These are phyloP conservation scores for Sylvilagus floridanus DNA, from an alignment of 2,797 vertebrate genomes.

Conservation along the genomic window DNA sequence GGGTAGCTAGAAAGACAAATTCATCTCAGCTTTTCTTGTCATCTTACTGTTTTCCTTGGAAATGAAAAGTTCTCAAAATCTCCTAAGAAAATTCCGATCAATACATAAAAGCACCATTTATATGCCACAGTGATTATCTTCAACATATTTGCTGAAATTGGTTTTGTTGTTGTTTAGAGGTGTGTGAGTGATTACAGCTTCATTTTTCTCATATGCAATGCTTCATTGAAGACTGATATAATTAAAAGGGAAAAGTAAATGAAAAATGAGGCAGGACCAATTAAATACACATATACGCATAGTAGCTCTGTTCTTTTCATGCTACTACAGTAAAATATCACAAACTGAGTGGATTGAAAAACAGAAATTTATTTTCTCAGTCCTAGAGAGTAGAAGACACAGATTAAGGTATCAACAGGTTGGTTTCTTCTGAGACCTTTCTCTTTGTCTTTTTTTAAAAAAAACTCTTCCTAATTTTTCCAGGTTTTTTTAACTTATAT, in stretches of 20 bases:
- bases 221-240: background rate
- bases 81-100: background rate
- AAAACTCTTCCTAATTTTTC: too few relatives aligned
- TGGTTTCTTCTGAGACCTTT: background rate
- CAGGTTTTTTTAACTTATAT: too few relatives aligned
- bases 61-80: conserved; percentile 36
- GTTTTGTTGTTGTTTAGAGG: background rate
- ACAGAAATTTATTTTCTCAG: background rate
- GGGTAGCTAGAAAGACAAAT: background rate
- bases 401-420: background rate
- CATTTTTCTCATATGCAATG: background rate
- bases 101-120: background rate
- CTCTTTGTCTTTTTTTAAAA: background rate
- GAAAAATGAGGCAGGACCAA: background rate
- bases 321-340: background rate
- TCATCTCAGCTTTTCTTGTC: background rate
- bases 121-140: background rate
- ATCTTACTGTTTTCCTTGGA: background rate
- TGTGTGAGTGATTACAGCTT: background rate
- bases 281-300: background rate
- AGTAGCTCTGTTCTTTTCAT: background rate
- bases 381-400: background rate
- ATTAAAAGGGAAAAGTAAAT: conserved; percentile 41
- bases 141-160: background rate
- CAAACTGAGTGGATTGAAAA: background rate